Conservation (phyloP, 2,888 invertebrate genomes). For the Branchinecta sandiegonensis region DNA sequence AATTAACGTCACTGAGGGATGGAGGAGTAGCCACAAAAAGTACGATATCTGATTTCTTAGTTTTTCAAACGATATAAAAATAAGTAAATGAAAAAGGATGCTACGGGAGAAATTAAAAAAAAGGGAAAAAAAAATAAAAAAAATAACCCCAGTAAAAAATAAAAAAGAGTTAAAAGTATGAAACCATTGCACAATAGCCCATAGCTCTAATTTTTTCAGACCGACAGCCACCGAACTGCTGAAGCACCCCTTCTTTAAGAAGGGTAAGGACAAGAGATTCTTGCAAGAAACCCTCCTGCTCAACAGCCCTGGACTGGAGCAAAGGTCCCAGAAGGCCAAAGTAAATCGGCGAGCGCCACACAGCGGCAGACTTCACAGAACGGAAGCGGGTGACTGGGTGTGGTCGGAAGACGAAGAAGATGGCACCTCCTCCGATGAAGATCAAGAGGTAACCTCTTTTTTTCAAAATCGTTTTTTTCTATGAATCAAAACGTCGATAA, state of each 20-base stretch:
- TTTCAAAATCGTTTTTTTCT: too few species aligned
- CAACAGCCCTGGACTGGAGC: conserved; percentile 73
- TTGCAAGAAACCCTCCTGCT: conserved; percentile 63
- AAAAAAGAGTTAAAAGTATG: too few species aligned
- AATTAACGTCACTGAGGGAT: too few species aligned
- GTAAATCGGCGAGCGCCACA: conserved; percentile 69
- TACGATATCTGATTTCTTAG: too few species aligned
- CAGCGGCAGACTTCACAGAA: conserved; percentile 70
- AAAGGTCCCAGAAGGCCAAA: conserved; percentile 72
- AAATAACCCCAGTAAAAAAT: too few species aligned
- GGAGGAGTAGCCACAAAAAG: too few species aligned
- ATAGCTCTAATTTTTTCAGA: conserved; percentile 33
- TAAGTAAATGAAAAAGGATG: too few species aligned
- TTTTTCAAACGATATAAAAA: too few species aligned
- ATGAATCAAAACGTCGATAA: too few species aligned
- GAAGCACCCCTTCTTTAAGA: conserved; percentile 95
- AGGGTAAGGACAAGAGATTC: conserved; percentile 85
- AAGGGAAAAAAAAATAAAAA: too few species aligned
- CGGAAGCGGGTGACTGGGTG: conserved; percentile 93
- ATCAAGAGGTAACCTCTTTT: conserved; percentile 17
- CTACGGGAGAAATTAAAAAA: too few species aligned
- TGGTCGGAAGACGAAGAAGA: conserved; percentile 93
- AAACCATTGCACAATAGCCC: too few species aligned
- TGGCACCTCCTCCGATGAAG: conserved; percentile 38
- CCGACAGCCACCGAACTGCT: conserved; percentile 89